Evolutionary conservation across 2,888 invertebrate genomes (phyloP), one percentile per base, ranked within the genome.

Genomic region (Troides helena): DNA sequence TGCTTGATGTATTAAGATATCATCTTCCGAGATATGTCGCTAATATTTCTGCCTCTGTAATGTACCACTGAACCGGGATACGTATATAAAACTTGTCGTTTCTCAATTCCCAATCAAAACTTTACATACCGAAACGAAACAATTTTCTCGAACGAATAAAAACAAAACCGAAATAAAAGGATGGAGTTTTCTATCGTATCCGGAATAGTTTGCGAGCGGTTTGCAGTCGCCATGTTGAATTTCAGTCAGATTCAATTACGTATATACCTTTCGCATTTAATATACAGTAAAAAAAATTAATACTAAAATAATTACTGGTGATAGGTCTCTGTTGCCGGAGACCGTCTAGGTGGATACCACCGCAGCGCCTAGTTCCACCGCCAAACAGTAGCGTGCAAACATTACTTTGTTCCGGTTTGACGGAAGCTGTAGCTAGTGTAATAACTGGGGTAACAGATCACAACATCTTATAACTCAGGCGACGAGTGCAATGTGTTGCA

Each of bases 171-270:
- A 80, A 85, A 87, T 88, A 87, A 88, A 87, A 83, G 85, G 82
- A 87, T 88, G 77, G 87, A 87, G 86, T 87, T 89, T 88, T 85
- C 88, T 88, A 87, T 88, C 84, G 89, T 79, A 86, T 84, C 84
- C 87, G 82, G 85, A 85, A 87, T 87, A 88, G 90, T 90, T 90
- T 89, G 87, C 85, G 84, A 86, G 87, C 87, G 87, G 84, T 90
- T 88, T 84, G 82, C 85, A 87, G 88, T 89, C 87, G 86, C 88
- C 86, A 83, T 86, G 86, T 85, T 86, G 85, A 79, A 85, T 87
- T 46, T 85, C 83, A 77, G 78, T 75, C 74, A 73, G 80, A 64
- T 72, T 73, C 74, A 77, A 86, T 84, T 90, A 86, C 85, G 82
- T 87, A 76, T 81, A 6, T 23, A 7, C 14, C n/a, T 21, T 21